These are phyloP conservation scores for Thunnus thynnus DNA, from an alignment of 2,113 vertebrate genomes.

Conservation along the genomic window DNA sequence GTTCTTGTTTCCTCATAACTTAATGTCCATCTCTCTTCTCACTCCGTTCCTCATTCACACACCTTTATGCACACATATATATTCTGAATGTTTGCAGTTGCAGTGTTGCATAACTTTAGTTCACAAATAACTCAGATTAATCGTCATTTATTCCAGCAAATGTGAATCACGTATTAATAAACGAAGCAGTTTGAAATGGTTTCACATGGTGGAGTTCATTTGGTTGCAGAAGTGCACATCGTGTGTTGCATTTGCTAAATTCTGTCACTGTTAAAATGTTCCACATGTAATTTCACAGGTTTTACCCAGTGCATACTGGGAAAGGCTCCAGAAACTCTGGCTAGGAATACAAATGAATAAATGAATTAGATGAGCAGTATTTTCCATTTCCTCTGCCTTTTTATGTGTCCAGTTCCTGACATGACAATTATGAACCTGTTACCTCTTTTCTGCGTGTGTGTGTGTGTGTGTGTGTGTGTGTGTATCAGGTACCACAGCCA, in stretches of 20 bases:
- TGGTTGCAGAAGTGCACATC: slow-evolving; percentile 29
- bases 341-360: slow-evolving; percentile 37
- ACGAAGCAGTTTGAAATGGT: slow-evolving; percentile 11
- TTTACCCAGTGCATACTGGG: slow-evolving; percentile 29
- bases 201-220: slow-evolving; percentile 8
- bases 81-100: slow-evolving; percentile 1
- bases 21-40: neutral
- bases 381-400: slow-evolving; percentile 38
- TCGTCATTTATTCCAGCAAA: slow-evolving; percentile 50
- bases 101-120: slow-evolving; percentile 38
- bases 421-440: slow-evolving; percentile 33
- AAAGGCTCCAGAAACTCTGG: slow-evolving; percentile 43
- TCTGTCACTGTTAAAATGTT: slow-evolving; percentile 41
- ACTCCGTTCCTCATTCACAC: neutral
- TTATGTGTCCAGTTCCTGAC: neutral
- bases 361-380: slow-evolving; percentile 11
- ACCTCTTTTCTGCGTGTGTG: slow-evolving; percentile 1
- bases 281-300: slow-evolving; percentile 43
- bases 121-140: slow-evolving; percentile 57
- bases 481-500: slow-evolving; percentile 86
- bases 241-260: slow-evolving; percentile 19
- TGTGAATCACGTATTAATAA: slow-evolving; percentile 47
- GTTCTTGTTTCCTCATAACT: neutral
- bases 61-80: neutral
- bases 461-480: slow-evolving; percentile 21